A percentile compares a stretch with the other conserved stretches of the same genome.
Conservation (phyloP, 2,113 vertebrate species). For the Myotis lucifugus region DNA sequence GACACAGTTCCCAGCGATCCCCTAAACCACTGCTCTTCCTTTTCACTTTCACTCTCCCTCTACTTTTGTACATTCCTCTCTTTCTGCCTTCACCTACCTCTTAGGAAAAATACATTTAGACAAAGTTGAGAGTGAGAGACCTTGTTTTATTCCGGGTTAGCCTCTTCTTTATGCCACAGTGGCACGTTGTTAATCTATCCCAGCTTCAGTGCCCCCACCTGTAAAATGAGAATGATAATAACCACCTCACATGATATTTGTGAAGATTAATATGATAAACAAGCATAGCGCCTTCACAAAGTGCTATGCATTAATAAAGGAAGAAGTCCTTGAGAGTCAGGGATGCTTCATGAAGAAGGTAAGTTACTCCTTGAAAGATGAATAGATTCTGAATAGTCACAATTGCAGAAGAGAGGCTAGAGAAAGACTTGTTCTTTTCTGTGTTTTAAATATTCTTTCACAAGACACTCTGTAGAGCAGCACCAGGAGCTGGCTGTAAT, state of each 20-base stretch:
- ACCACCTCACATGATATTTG: neutral
- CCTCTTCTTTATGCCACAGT: neutral
- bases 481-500: neutral
- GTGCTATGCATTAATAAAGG: neutral
- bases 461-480: neutral
- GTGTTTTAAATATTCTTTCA: slow-evolving; percentile 56
- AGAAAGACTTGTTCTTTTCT: slow-evolving; percentile 46
- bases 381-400: slow-evolving; percentile 41
- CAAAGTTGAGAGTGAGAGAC: neutral
- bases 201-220: neutral
- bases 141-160: neutral
- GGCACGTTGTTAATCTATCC: neutral
- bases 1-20: neutral
- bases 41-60: neutral
- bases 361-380: slow-evolving; percentile 33
- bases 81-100: neutral
- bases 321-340: slow-evolving; percentile 31
- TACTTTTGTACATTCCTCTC: neutral
- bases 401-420: neutral
- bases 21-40: neutral
- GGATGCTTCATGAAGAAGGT: neutral
- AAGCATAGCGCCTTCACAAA: neutral
- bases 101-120: slow-evolving; percentile 7
- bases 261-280: neutral
- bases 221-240: neutral